Percentiles rank a stretch among this genome's conserved stretches.
Conservation (phyloP, 2,888 invertebrate genomes). For the Deilephila porcellus region DNA sequence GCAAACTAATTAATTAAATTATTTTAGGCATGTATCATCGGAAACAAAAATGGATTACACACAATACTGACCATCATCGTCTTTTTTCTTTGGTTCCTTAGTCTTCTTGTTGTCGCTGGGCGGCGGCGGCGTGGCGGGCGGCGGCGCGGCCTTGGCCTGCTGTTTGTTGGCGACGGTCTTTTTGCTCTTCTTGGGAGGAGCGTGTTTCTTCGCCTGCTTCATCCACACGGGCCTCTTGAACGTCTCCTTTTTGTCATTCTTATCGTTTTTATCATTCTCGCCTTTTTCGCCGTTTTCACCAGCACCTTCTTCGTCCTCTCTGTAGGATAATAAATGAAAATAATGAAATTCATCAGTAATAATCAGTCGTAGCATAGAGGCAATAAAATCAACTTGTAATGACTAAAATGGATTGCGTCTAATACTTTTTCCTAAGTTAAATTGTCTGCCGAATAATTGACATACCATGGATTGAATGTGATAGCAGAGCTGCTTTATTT, state of each 20-base stretch:
- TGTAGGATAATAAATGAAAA: constrained; percentile 44
- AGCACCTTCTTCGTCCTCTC: constrained; percentile 84
- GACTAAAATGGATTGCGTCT: neutral
- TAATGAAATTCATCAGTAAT: too few species aligned
- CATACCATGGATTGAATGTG: too few species aligned
- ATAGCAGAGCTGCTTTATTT: too few species aligned
- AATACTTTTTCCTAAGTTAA: too few species aligned
- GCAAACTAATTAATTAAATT: too few species aligned
- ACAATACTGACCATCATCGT: constrained; percentile 50
- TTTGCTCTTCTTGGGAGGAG: constrained; percentile 58
- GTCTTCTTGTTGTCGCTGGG: constrained; percentile 58
- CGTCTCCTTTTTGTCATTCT: constrained; percentile 79
- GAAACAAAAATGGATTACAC: too few species aligned
- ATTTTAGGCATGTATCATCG: too few species aligned
- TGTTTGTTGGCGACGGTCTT: constrained; percentile 58
- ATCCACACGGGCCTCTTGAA: constrained; percentile 87
- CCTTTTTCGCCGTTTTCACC: constrained; percentile 71
- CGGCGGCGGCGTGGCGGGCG: constrained; percentile 54
- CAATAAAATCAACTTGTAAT: too few species aligned
- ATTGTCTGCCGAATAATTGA: too few species aligned
- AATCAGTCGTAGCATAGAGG: too few species aligned
- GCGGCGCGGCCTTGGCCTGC: constrained; percentile 51
- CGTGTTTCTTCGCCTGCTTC: constrained; percentile 66
- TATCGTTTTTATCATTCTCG: constrained; percentile 72
- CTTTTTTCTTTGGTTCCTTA: constrained; percentile 78